These are phyloP conservation scores for Ictidomys tridecemlineatus DNA, from an alignment of 2,113 vertebrate species.

Conservation along the genomic window DNA sequence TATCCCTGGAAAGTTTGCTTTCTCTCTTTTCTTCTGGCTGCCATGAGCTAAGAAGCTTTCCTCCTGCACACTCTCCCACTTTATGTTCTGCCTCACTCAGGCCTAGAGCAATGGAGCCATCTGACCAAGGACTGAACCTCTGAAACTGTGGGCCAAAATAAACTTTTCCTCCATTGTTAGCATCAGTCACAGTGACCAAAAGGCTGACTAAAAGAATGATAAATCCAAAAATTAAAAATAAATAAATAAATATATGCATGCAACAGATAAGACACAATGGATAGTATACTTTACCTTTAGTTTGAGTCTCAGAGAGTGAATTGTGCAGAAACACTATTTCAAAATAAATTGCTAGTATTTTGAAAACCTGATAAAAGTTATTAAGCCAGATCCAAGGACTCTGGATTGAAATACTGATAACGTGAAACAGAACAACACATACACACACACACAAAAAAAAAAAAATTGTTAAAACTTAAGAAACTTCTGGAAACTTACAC, in stretches of 20 bases:
- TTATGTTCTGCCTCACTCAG: too few species aligned
- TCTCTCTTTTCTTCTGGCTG: too few species aligned
- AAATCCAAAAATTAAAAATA: not conserved
- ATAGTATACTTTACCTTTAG: not conserved
- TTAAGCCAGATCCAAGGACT: not conserved
- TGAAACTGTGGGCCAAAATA: too few species aligned
- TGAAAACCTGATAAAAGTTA: not conserved
- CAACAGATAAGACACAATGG: not conserved
- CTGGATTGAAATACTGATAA: not conserved
- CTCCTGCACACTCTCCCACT: too few species aligned
- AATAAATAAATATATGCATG: not conserved
- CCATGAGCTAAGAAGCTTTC: too few species aligned
- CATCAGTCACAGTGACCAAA: too few species aligned
- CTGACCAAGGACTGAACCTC: too few species aligned
- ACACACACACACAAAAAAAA: too few species aligned
- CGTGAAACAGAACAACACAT: not conserved
- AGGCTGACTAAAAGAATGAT: not conserved
- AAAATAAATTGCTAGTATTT: not conserved
- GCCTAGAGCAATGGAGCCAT: too few species aligned
- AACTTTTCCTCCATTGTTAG: too few species aligned
- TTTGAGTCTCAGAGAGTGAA: not conserved
- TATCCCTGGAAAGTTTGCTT: too few species aligned
- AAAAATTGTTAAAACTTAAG: not conserved
- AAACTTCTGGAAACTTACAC: not conserved
- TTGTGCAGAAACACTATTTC: not conserved